Evolutionary conservation across 2,113 vertebrate genomes (phyloP), one percentile per base, ranked within the genome.

Genomic region (Atherinomorus stipes): DNA sequence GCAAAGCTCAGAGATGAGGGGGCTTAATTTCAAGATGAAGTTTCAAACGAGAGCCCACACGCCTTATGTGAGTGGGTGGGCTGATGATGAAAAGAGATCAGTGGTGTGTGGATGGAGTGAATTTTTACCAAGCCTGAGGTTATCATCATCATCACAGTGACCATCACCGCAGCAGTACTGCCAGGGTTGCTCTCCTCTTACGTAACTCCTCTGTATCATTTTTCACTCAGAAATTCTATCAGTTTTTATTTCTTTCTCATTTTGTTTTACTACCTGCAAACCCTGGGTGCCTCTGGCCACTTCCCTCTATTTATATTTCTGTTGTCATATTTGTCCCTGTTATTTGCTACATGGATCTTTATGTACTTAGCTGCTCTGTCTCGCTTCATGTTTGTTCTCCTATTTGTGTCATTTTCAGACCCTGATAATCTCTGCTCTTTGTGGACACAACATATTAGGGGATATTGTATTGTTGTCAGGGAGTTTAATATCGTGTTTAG

Each of bases 21-120:
- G 42, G 73, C 63, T 77, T 85, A 73, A 85, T 81, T 90, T 87
- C 16, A 23, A 85, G 73, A 80, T 74, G 56, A 84, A 68, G 75
- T 88, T 83, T 88, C 68, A 71, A 83, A 71, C 22, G 58, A 73
- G 65, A 76, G 60, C 77, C 78, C 74, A 72, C 76, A 73, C 26
- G 19, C 74, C 52, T 63, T 4, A 2, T 82, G 74, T 65, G 77
- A 88, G 85, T 83, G 58, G 75, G 85, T 76, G 61, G 73, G 61
- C 7, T 38, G 62, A 49, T 73, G 76, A 81, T 81, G 72, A 75
- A 81, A 76, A 84, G 75, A 78, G 71, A 75, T 77, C 69, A 59
- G 50, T 71, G 45, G 52, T 74, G 80, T 78, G 74, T 79, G 70
- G 74, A 21, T 80, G 44, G 52, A 70, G 57, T 70, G 58, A 69